Percentiles rank a stretch among this genome's conserved stretches.
Conservation (phyloP, 1,140 invertebrate species). For the Cataglyphis hispanica region DNA sequence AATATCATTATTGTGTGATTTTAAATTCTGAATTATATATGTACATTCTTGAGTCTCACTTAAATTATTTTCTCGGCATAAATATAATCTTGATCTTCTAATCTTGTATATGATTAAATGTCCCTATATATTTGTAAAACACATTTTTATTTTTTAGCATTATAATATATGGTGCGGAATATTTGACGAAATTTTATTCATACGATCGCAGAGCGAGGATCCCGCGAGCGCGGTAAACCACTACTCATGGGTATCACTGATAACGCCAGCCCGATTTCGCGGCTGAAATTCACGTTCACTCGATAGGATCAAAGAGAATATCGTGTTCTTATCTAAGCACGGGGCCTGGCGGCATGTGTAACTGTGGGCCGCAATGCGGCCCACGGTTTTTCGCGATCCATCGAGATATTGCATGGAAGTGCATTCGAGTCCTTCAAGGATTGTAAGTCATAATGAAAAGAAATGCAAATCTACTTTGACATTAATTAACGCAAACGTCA, state of each 20-base stretch:
- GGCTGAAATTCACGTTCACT: not conserved
- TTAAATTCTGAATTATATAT: not conserved
- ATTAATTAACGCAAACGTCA: not conserved
- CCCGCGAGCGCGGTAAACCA: not conserved
- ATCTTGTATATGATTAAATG: not conserved
- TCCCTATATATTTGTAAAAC: not conserved
- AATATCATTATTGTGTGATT: not conserved
- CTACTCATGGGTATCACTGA: not conserved
- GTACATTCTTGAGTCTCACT: not conserved
- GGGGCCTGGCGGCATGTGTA: conserved; percentile 27
- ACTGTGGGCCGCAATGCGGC: conserved; percentile 30
- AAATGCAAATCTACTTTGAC: not conserved
- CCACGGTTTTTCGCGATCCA: conserved; percentile 23
- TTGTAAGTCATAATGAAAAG: not conserved
- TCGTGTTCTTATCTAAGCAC: not conserved
- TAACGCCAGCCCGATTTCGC: conserved; percentile 27
- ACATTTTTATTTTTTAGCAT: not conserved
- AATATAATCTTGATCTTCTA: too few relatives aligned
- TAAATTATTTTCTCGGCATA: too few relatives aligned
- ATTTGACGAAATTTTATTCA: conserved; percentile 14
- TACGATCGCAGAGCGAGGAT: not conserved
- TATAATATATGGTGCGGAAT: not conserved
- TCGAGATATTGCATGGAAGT: not conserved
- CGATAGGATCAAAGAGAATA: conserved; percentile 4
- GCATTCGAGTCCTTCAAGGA: not conserved